These are phyloP conservation scores for Peromyscus californicus DNA, from an alignment of 2,113 vertebrate species.

Conservation along the genomic window DNA sequence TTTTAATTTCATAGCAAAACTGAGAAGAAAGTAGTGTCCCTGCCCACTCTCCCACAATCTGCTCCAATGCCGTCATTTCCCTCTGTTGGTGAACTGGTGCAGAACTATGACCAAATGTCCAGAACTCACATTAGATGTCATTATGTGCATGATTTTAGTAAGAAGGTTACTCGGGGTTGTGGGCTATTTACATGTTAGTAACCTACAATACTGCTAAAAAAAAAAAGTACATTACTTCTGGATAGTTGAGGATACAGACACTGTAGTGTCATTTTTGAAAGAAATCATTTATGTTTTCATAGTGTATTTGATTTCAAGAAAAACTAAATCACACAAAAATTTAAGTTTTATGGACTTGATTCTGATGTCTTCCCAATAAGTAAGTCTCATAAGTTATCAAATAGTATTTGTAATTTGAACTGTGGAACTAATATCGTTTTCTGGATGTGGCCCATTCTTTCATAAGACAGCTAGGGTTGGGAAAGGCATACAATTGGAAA, in stretches of 20 bases:
- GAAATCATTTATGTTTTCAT: conserved; percentile 1
- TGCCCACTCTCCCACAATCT: too few relatives aligned
- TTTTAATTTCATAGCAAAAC: conserved; percentile 37
- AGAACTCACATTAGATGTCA: background rate
- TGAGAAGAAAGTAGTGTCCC: background rate
- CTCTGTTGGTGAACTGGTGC: background rate
- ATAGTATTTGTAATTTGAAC: background rate
- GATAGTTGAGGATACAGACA: background rate
- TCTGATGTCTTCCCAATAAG: background rate
- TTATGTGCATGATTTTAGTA: background rate
- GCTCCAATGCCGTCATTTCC: background rate
- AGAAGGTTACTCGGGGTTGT: background rate
- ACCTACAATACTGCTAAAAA: background rate
- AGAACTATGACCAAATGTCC: background rate
- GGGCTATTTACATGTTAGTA: conserved; percentile 15
- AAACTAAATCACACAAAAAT: conserved; percentile 19
- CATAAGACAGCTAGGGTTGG: background rate
- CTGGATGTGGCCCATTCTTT: background rate
- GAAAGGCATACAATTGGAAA: background rate
- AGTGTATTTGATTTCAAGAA: conserved; percentile 11
- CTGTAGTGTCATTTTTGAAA: background rate
- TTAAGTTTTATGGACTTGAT: background rate
- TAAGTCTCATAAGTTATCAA: conserved; percentile 16
- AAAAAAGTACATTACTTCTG: background rate
- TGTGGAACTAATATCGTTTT: conserved; percentile 2